Evolutionary conservation across 2,113 vertebrate species (phyloP).

Genomic region (Chascanopsetta lugubris): DNA sequence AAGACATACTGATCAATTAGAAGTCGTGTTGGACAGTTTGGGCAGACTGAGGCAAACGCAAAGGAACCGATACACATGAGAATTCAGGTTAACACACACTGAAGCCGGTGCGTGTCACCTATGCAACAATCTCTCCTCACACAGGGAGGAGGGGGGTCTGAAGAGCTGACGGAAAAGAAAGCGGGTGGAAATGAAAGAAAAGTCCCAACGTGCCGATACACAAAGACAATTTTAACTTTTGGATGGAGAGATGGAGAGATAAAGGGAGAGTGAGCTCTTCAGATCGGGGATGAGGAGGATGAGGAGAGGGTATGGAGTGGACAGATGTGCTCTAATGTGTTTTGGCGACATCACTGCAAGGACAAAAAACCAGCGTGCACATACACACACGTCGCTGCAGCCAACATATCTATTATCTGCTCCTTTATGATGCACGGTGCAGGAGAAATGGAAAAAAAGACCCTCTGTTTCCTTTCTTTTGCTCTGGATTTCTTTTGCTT

Average conservation of each 20-base stretch:
- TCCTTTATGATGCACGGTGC: conserved; percentile 29
- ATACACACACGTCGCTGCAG: conserved; percentile 19
- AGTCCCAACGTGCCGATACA: conserved; percentile 3
- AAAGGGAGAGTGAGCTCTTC: conserved; percentile 52
- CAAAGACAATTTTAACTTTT: conserved; percentile 23
- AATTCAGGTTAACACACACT: background rate
- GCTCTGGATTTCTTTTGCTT: background rate
- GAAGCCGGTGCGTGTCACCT: background rate
- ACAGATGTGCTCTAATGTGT: conserved; percentile 79
- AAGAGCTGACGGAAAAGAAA: background rate
- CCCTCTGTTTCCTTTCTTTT: background rate
- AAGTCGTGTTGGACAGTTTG: background rate
- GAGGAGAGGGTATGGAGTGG: conserved; percentile 69
- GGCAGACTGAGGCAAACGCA: background rate
- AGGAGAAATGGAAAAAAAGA: background rate
- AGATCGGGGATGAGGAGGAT: conserved; percentile 63
- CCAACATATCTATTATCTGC: conserved; percentile 42
- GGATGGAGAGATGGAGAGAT: conserved; percentile 2
- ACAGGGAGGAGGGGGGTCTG: background rate
- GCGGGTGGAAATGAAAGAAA: background rate
- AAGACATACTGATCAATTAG: background rate
- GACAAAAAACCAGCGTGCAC: conserved; percentile 13
- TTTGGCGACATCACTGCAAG: conserved; percentile 68
- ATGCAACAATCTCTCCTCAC: background rate
- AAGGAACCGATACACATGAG: background rate